Conservation (phyloP, 2,113 vertebrate genomes). For the Pipa parva region DNA sequence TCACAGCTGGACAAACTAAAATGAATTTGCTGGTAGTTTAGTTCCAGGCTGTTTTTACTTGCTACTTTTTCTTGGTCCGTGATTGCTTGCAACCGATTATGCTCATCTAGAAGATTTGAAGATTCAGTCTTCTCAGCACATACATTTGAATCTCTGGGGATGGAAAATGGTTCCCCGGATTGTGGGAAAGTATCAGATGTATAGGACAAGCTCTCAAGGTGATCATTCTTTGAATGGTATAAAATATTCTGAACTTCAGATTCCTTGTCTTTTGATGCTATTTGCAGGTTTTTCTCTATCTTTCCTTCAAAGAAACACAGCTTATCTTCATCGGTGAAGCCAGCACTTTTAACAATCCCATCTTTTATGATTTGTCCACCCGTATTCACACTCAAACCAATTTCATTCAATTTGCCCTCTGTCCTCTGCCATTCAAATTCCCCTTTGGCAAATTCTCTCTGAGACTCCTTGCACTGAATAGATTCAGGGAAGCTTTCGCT, state of each 20-base stretch:
- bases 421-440: constrained; percentile 85
- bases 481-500: constrained; percentile 51
- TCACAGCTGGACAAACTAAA: constrained; percentile 26
- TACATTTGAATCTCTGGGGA: constrained; percentile 49
- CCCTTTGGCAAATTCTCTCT: constrained; percentile 56
- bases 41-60: constrained; percentile 49
- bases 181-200: constrained; percentile 49
- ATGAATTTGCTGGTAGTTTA: constrained; percentile 33
- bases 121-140: constrained; percentile 40
- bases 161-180: constrained; percentile 37
- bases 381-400: constrained; percentile 63
- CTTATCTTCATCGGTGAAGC: constrained; percentile 87
- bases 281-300: constrained; percentile 69
- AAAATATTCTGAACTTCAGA: constrained; percentile 53
- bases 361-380: constrained; percentile 59
- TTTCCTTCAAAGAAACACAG: constrained; percentile 80
- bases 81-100: constrained; percentile 50
- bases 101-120: not conserved
- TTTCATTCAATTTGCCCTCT: constrained; percentile 67
- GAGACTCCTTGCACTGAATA: constrained; percentile 53
- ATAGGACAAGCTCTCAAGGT: constrained; percentile 63
- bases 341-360: constrained; percentile 58
- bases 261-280: constrained; percentile 59
- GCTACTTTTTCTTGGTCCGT: constrained; percentile 55
- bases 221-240: constrained; percentile 49